Percentiles rank a stretch among this genome's conserved stretches.
These are phyloP conservation scores for Elgaria multicarinata DNA, from an alignment of 2,113 vertebrate genomes.

Conservation along the genomic window DNA sequence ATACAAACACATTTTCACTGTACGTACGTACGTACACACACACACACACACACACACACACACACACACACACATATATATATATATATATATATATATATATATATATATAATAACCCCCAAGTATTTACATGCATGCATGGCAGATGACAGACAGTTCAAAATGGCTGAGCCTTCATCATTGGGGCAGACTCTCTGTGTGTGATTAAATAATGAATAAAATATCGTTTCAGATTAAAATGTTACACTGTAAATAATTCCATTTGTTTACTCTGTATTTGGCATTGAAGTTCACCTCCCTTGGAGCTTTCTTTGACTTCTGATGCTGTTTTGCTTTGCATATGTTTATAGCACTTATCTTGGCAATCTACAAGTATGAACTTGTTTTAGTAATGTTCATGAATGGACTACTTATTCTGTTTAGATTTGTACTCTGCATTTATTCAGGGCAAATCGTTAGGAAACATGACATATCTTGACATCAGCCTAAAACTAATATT, in stretches of 20 bases:
- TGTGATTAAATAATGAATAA: constrained; percentile 68
- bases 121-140: no score
- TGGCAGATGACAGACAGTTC: constrained; percentile 35
- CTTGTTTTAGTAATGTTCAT: not conserved
- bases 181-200: constrained; percentile 32
- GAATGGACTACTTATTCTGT: not conserved
- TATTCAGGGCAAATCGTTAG: not conserved
- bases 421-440: not conserved
- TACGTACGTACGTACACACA: no score
- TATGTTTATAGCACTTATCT: constrained; percentile 26
- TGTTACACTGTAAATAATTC: constrained; percentile 67
- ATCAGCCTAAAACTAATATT: not conserved
- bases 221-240: constrained; percentile 57
- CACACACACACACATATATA: no score
- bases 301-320: constrained; percentile 63
- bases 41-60: not conserved
- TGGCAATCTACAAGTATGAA: not conserved
- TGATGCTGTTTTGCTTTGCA: constrained; percentile 65
- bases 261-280: constrained; percentile 58
- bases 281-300: constrained; percentile 61
- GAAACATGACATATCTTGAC: not conserved
- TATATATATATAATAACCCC: no score
- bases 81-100: no score
- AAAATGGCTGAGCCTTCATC: constrained; percentile 12
- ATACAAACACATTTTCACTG: not conserved